A percentile compares a stretch with the other conserved stretches of the same genome.
Evolutionary conservation across 2,888 invertebrate genomes (phyloP).

Genomic region (Nebria brevicollis): DNA sequence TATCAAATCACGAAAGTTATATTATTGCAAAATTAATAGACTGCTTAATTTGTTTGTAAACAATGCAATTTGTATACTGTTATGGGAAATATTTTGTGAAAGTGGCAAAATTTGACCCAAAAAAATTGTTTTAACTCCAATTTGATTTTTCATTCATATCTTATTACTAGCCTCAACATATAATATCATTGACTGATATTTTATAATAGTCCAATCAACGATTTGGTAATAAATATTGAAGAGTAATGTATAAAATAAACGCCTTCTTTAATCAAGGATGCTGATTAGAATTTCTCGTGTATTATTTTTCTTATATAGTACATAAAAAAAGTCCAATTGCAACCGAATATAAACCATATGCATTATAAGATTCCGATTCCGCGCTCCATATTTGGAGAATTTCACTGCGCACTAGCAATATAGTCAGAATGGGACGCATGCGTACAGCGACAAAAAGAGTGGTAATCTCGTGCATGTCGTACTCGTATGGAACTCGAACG

Average conservation of each 20-base stretch:
- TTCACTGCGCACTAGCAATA: conserved; percentile 54
- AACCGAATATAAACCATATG: conserved; percentile 44
- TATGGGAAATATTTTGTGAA: conserved; percentile 31
- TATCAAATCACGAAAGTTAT: neutral
- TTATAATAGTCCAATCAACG: neutral
- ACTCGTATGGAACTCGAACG: neutral
- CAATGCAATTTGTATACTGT: conserved; percentile 24
- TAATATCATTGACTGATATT: neutral
- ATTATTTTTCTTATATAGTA: neutral
- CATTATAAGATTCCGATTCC: conserved; percentile 37
- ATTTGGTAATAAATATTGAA: neutral
- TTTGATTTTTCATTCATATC: neutral
- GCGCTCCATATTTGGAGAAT: conserved; percentile 53
- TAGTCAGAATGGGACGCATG: conserved; percentile 48
- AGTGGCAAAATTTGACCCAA: conserved; percentile 43
- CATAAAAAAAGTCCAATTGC: conserved; percentile 25
- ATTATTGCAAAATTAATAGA: neutral
- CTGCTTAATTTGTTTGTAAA: conserved; percentile 7
- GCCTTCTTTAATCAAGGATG: neutral
- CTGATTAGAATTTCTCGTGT: neutral
- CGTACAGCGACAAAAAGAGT: conserved; percentile 9
- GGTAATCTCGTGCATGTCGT: neutral
- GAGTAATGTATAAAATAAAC: neutral
- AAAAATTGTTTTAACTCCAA: conserved; percentile 23
- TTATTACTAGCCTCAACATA: too few relatives aligned